Conservation (phyloP, 2,113 vertebrate species). For the Bujurquina vittata region DNA sequence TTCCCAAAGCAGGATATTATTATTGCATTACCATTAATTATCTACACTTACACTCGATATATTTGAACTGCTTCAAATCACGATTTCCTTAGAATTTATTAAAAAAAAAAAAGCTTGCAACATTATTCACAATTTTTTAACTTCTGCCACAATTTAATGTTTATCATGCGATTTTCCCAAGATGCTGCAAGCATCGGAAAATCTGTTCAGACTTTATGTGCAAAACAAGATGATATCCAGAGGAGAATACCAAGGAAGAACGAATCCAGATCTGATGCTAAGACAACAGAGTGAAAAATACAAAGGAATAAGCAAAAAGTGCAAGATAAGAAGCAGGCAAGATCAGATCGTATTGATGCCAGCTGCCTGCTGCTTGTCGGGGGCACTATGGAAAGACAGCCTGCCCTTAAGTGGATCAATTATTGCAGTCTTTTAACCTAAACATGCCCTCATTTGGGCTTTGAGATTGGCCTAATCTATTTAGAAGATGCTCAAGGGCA, state of each 20-base stretch:
- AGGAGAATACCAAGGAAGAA: conserved; percentile 31
- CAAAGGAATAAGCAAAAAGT: conserved; percentile 26
- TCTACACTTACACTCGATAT: neutral
- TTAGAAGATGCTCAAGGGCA: conserved; percentile 40
- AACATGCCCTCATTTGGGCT: conserved; percentile 35
- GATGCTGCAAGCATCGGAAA: neutral
- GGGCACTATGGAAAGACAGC: conserved; percentile 22
- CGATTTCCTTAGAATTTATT: neutral
- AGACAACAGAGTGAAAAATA: conserved; percentile 34
- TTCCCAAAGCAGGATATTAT: neutral
- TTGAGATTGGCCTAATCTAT: conserved; percentile 35
- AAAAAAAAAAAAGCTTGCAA: neutral
- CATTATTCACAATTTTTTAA: neutral
- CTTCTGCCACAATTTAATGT: neutral
- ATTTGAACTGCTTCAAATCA: neutral
- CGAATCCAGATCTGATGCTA: conserved; percentile 24
- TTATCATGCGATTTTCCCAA: neutral
- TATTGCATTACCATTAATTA: conserved; percentile 6
- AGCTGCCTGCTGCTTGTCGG: conserved; percentile 30
- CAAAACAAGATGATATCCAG: neutral
- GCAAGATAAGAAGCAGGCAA: conserved; percentile 26
- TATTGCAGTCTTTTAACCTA: conserved; percentile 50
- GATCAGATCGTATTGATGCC: conserved; percentile 27
- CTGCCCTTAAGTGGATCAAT: conserved; percentile 48
- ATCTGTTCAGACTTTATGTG: neutral